Conservation (phyloP, 2,797 vertebrate species). For the Decapterus maruadsi region DNA sequence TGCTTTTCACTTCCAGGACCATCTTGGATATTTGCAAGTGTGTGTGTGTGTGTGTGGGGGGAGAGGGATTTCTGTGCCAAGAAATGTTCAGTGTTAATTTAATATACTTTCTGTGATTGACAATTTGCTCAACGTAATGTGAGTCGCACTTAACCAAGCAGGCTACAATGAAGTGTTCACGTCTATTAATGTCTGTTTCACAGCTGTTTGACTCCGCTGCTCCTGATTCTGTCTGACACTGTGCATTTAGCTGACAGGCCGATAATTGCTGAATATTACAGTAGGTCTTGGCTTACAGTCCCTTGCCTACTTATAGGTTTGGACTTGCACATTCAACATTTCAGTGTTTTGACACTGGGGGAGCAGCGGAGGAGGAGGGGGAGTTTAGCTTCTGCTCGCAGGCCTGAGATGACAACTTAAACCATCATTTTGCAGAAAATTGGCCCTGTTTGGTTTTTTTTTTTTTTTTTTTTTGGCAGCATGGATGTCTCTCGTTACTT, state of each 20-base stretch:
- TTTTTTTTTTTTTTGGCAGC: conserved; percentile 21
- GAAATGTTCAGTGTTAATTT: conserved; percentile 20
- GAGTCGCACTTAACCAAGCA: conserved; percentile 33
- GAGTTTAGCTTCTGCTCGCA: conserved; percentile 52
- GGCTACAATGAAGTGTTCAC: conserved; percentile 21
- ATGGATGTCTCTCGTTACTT: conserved; percentile 35
- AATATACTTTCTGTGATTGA: conserved; percentile 27
- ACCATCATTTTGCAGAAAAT: conserved; percentile 46
- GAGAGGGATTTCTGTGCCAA: conserved; percentile 4
- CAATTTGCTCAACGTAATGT: conserved; percentile 21
- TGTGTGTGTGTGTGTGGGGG: not conserved
- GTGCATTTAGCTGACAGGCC: conserved; percentile 54
- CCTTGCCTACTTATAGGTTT: conserved; percentile 44
- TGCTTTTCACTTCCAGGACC: conserved; percentile 20
- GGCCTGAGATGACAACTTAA: conserved; percentile 63
- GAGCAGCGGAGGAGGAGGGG: conserved; percentile 23
- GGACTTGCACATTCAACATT: conserved; percentile 59
- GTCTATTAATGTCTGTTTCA: conserved; percentile 38
- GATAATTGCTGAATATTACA: conserved; percentile 64
- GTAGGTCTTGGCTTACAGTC: conserved; percentile 46
- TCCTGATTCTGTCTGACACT: conserved; percentile 58
- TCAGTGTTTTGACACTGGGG: conserved; percentile 53
- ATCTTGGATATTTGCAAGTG: conserved; percentile 8
- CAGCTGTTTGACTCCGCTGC: conserved; percentile 35
- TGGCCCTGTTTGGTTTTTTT: conserved; percentile 1